Evolutionary conservation across 2,888 invertebrate species (phyloP), one percentile per base, ranked within the genome.

Genomic region (Leptopilina myrica): DNA sequence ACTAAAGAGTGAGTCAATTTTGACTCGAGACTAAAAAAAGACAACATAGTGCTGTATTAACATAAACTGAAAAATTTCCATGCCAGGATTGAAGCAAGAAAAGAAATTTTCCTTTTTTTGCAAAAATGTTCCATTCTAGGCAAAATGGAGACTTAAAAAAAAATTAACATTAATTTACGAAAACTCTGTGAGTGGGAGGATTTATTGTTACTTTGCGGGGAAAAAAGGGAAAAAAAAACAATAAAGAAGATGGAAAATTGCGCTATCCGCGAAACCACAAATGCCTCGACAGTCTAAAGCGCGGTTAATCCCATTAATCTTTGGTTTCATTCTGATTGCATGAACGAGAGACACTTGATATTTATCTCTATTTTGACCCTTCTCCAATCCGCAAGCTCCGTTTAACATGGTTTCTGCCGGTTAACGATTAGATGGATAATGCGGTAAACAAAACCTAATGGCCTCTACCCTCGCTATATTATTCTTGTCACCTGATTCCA

Each of bases 281-380:
- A 75, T 77, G 56, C 69, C 76, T 76, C 56, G 43, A 59, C 66
- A 62, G 73, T 53, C n/a, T 77, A 33, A 56, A 73, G 79, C 84
- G 64, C 76, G 79, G 84, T 84, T 86, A 88, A 88, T 87, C 85
- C 85, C 88, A 86, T 87, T 87, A 87, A 87, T 84, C 84, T 84
- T 80, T 81, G 82, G 83, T 84, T 86, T 85, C 83, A 81, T 85
- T 85, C 84, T 85, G 87, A 88, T 89, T 86, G 83, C 85, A 59
- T 75, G 78, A 80, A 78, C 46, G 8, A 7, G 78, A 73, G 83
- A 84, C 84, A 86, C 79, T 83, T 82, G 85, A 85, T 85, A 80
- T 64, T 78, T 76, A 62, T 26, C 64, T 26, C 66, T 62, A 43
- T 67, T 64, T 33, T 69, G 53, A 79, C 76, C 33, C 76, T 79